Percentiles rank a stretch among this genome's conserved stretches.
phyloP scores from a whole-genome alignment of 2,888 invertebrate species.

The Ophion ventricosus region DNA sequence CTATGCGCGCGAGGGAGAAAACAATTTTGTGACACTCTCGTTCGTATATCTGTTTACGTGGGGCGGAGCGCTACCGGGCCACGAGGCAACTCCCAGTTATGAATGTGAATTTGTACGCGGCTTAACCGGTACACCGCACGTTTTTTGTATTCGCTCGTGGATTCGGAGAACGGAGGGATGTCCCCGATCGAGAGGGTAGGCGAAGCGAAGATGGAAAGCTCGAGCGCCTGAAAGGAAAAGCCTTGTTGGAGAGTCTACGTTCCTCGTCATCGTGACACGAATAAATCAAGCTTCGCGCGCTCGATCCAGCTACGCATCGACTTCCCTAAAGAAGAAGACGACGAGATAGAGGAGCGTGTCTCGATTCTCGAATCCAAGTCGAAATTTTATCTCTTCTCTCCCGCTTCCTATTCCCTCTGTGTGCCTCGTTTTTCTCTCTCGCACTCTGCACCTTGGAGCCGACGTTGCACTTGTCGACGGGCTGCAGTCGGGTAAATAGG shows the following conservation, averaged over 20 bases:
- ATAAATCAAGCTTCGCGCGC: conserved; percentile 76
- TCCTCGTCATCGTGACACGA: conserved; percentile 77
- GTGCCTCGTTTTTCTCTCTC: not conserved
- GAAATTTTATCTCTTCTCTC: conserved; percentile 43
- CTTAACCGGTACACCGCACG: conserved; percentile 25
- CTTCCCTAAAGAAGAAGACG: not conserved
- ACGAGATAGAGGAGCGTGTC: conserved; percentile 59
- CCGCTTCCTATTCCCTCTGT: not conserved
- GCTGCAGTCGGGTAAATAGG: not conserved
- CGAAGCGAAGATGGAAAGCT: conserved; percentile 58
- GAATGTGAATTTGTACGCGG: conserved; percentile 80
- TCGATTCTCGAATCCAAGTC: conserved; percentile 63
- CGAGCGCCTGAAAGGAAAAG: conserved; percentile 55
- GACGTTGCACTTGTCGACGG: not conserved
- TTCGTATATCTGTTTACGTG: conserved; percentile 9
- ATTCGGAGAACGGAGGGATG: conserved; percentile 57
- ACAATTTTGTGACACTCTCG: conserved; percentile 75
- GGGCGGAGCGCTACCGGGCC: not conserved
- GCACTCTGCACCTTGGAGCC: not conserved
- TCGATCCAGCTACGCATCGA: conserved; percentile 24
- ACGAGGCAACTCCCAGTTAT: conserved; percentile 74
- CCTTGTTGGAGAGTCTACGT: conserved; percentile 45
- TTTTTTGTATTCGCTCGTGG: conserved; percentile 75
- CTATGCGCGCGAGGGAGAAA: conserved; percentile 72
- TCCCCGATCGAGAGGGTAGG: not conserved